These are phyloP conservation scores for Pseudopipra pipra DNA, from an alignment of 2,113 vertebrate species.

Conservation along the genomic window DNA sequence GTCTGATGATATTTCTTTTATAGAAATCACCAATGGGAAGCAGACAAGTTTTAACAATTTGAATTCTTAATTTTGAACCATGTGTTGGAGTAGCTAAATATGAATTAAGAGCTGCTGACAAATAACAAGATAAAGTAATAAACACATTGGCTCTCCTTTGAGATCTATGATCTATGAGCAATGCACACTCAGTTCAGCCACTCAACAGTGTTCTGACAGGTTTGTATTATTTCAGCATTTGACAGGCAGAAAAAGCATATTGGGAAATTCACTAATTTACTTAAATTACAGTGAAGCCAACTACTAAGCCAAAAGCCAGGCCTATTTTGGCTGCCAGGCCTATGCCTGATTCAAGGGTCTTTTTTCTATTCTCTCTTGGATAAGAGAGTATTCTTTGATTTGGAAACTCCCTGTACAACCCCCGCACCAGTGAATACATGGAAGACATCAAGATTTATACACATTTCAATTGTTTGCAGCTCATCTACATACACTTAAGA, in stretches of 20 bases:
- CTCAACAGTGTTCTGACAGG: not conserved
- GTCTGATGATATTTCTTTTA: not conserved
- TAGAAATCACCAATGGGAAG: not conserved
- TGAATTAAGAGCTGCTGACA: not conserved
- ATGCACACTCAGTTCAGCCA: not conserved
- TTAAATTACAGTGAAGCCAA: not conserved
- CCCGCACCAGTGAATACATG: not conserved
- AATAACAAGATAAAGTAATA: not conserved
- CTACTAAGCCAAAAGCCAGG: not conserved
- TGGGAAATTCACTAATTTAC: not conserved
- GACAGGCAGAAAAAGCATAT: not conserved
- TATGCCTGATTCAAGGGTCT: not conserved
- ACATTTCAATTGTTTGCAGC: not conserved
- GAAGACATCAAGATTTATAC: not conserved
- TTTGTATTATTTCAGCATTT: not conserved
- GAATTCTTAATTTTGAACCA: not conserved
- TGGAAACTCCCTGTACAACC: not conserved
- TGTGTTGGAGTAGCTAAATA: not conserved
- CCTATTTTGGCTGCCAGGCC: not conserved
- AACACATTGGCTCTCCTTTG: not conserved
- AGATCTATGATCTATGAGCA: not conserved
- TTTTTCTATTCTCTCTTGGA: not conserved
- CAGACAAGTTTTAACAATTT: not conserved
- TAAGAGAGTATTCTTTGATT: not conserved
- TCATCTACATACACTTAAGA: not conserved